phyloP scores from a whole-genome alignment of 2,888 invertebrate genomes.

The Epinotia bilunana region DNA sequence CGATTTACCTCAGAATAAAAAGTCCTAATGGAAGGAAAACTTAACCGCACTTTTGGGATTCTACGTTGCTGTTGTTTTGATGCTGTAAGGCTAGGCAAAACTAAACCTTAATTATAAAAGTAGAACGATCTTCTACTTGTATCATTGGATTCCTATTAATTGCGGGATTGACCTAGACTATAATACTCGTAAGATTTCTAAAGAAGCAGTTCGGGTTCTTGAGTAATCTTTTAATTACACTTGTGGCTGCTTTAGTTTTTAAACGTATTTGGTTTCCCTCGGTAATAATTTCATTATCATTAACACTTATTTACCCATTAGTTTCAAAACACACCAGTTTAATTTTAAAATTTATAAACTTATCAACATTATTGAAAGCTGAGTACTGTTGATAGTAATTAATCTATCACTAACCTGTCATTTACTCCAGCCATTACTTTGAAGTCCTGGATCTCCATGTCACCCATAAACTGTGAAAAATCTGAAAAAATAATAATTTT shows the following conservation, averaged over 20 bases:
- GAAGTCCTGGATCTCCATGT: conserved; percentile 79
- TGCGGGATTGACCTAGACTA: no score
- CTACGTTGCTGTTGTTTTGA: neutral
- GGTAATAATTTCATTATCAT: no score
- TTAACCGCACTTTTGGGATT: conserved; percentile 7
- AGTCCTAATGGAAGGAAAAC: conserved; percentile 11
- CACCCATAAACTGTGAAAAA: conserved; percentile 79
- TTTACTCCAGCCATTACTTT: conserved; percentile 69
- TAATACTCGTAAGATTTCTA: no score
- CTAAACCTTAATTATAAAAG: no score
- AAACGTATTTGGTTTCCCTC: neutral
- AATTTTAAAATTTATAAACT: neutral
- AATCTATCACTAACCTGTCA: conserved; percentile 68
- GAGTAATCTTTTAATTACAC: no score
- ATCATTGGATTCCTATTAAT: no score
- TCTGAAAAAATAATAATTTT: conserved; percentile 60
- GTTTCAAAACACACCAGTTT: no score
- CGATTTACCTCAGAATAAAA: conserved; percentile 9
- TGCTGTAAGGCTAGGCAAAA: neutral
- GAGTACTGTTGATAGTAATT: no score
- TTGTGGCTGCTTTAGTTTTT: neutral
- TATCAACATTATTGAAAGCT: no score
- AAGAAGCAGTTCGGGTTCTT: no score
- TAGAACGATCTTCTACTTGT: no score
- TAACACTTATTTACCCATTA: no score